phyloP scores from a whole-genome alignment of 2,888 invertebrate species.

The Lithophane ornitopus region DNA sequence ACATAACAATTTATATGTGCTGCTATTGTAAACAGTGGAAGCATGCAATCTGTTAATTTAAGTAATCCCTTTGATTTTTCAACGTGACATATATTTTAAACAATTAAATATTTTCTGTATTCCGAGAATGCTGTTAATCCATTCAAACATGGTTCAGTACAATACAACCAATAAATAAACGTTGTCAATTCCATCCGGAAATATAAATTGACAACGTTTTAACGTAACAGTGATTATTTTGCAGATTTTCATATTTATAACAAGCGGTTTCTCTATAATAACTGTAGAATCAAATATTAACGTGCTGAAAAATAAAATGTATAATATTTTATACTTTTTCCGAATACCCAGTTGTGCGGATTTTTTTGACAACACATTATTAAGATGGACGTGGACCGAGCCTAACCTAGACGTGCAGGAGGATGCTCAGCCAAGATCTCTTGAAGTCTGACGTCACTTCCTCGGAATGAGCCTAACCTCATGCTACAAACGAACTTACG shows the following conservation, averaged over 20 bases:
- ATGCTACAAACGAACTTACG: not conserved
- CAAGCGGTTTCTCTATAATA: constrained; percentile 1
- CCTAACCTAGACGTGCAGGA: not conserved
- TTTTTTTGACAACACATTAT: not conserved
- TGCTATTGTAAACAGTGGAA: not conserved
- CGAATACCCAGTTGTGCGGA: not conserved
- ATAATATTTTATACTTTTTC: not conserved
- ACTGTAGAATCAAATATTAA: not conserved
- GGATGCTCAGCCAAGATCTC: not conserved
- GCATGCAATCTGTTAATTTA: not conserved
- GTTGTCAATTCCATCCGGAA: constrained; percentile 10
- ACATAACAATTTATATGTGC: not conserved
- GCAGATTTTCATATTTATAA: constrained; percentile 18
- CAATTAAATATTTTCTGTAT: constrained; percentile 1
- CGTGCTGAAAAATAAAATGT: no score
- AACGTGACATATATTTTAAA: not conserved
- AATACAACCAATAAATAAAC: constrained; percentile 20
- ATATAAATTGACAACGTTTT: constrained; percentile 33
- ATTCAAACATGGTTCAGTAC: not conserved
- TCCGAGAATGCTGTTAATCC: not conserved
- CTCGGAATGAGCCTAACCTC: not conserved
- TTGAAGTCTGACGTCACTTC: not conserved
- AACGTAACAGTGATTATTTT: constrained; percentile 8
- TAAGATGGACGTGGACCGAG: not conserved
- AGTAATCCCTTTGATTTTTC: constrained; percentile 6